Percentiles rank a stretch among this genome's conserved stretches.
phyloP scores from a whole-genome alignment of 2,888 invertebrate species.

The Diachrysia chrysitis region DNA sequence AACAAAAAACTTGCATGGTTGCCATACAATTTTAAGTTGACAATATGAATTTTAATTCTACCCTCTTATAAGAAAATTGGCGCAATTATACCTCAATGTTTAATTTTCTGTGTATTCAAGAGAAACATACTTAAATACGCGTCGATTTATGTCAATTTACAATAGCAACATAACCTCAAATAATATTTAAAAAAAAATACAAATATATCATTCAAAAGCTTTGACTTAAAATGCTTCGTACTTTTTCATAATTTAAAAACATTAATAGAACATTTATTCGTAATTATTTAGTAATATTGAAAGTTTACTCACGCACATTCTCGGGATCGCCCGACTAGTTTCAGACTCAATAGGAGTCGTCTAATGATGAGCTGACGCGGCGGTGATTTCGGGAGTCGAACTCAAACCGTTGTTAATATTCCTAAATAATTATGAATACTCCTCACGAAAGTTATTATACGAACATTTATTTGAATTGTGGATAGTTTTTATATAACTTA shows the following conservation, averaged over 20 bases:
- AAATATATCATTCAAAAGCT: neutral
- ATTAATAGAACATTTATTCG: neutral
- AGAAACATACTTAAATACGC: neutral
- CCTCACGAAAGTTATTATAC: too few relatives aligned
- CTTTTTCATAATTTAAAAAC: neutral
- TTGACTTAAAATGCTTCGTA: neutral
- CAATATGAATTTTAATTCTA: neutral
- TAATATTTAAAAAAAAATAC: neutral
- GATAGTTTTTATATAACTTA: too few relatives aligned
- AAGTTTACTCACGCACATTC: too few relatives aligned
- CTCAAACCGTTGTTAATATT: too few relatives aligned
- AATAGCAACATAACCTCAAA: neutral
- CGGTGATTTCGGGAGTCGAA: too few relatives aligned
- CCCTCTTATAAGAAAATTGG: conserved; percentile 2
- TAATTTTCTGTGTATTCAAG: neutral
- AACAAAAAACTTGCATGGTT: conserved; percentile 14
- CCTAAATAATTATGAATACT: too few relatives aligned
- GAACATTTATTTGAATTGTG: too few relatives aligned
- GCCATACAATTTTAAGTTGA: neutral
- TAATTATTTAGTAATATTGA: too few relatives aligned
- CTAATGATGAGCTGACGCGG: too few relatives aligned
- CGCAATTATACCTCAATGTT: neutral
- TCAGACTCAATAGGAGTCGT: too few relatives aligned
- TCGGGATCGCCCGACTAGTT: too few relatives aligned
- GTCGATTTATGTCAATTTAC: too few relatives aligned